Evolutionary conservation across 1,140 invertebrate genomes (phyloP).

Genomic region (Drosophila ananassae): DNA sequence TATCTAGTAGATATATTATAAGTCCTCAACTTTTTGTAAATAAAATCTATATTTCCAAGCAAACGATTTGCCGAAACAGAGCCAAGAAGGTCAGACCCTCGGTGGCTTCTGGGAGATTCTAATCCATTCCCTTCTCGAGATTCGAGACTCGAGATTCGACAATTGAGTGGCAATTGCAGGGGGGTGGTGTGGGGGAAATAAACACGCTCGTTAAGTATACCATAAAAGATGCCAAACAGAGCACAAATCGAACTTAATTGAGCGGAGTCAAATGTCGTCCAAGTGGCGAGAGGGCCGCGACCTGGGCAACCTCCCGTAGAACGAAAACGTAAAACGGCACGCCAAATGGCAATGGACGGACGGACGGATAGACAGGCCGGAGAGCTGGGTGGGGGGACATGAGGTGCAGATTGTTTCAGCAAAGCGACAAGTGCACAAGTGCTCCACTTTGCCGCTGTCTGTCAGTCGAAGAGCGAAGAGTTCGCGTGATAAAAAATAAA

Average conservation of each 20-base stretch:
- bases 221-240: constrained; percentile 63
- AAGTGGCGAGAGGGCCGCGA: constrained; percentile 54
- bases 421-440: constrained; percentile 56
- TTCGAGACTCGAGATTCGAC: too few relatives aligned
- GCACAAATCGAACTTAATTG: constrained; percentile 78
- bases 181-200: constrained; percentile 38
- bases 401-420: constrained; percentile 28
- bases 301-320: constrained; percentile 16
- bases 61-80: constrained; percentile 3
- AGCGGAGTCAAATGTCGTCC: constrained; percentile 70
- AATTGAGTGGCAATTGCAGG: constrained; percentile 2
- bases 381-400: neutral
- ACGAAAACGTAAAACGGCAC: constrained; percentile 13
- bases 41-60: too few relatives aligned
- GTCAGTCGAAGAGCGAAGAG: constrained; percentile 51
- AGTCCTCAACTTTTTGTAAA: too few relatives aligned
- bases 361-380: constrained; percentile 13
- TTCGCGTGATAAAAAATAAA: constrained; percentile 50
- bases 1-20: too few relatives aligned
- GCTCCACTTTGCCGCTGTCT: constrained; percentile 58
- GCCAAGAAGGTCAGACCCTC: constrained; percentile 3
- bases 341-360: constrained; percentile 47
- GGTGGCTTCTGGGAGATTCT: neutral
- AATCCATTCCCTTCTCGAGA: neutral
- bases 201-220: constrained; percentile 64